Base-by-base conservation (phyloP, 2,888 invertebrate species). In the Stegana nigrithorax region DNA sequence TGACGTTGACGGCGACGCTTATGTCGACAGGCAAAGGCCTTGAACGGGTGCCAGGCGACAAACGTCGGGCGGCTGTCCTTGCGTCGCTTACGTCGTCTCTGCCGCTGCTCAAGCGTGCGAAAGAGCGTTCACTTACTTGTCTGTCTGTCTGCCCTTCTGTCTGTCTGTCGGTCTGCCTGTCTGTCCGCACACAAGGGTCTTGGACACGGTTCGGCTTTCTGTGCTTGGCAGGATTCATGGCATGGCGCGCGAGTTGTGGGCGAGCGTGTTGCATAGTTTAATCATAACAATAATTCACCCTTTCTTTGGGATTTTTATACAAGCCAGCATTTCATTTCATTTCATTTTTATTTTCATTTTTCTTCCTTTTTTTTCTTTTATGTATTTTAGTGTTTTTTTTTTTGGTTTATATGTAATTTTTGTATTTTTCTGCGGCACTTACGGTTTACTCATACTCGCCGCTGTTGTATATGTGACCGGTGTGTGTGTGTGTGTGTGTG, bases 271-370 rank as follows among this genome's bases (percentile, higher is more conserved):
- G 62, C 27, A 67, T 64, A 67, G 72, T 72, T 72, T 73, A 71
- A 71, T 75, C 72, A 75, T 73, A 78, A 76, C 75, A 76, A 80
- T 81, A 80, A 81, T 80, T 81, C 78, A 81, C 70, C 80, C 81
- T 71, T 74, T 73, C 63, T 51, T 59, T 62, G 60, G 62, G 58
- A 61, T 65, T 66, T 62, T 66, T n/a, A n/a, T n/a, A n/a, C n/a
- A n/a, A n/a, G n/a, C 68, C 61, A 66, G 57, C 65, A 63, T 65
- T 64, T 63, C 45, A 26, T 23, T n/a, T 3, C n/a, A n/a, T 56
- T 62, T 25, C 36, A 4, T 26, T 45, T 55, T 59, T 65, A 55
- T 65, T 50, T 59, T 44, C n/a, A 17, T 25, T 42, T 57, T 60
- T 47, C 26, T 64, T 29, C 12, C 26, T 29, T 25, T 51, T 45